phyloP scores from a whole-genome alignment of 2,797 vertebrate species.

The Valencia hispanica region DNA sequence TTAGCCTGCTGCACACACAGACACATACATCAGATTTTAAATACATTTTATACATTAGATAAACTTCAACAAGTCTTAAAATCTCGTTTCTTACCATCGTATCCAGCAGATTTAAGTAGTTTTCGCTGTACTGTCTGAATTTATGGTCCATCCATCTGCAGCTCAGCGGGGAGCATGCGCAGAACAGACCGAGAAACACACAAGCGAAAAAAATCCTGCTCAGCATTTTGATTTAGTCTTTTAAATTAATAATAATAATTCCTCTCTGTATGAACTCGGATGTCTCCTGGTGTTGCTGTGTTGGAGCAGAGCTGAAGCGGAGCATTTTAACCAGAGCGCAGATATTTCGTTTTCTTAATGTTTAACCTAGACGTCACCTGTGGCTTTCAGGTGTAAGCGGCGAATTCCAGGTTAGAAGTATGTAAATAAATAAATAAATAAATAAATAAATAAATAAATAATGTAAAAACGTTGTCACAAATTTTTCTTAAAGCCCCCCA shows the following conservation, averaged over 20 bases:
- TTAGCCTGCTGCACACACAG: conserved; percentile 42
- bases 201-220: conserved; percentile 19
- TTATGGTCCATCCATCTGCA: conserved; percentile 67
- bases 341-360: background rate
- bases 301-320: background rate
- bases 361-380: too few relatives aligned
- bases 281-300: background rate
- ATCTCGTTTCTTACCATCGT: conserved; percentile 53
- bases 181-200: conserved; percentile 28
- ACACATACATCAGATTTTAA: background rate
- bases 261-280: background rate
- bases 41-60: background rate
- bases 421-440: too few relatives aligned
- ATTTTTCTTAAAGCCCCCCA: too few relatives aligned
- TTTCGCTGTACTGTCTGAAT: conserved; percentile 52
- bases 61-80: background rate
- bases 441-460: too few relatives aligned
- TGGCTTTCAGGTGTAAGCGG: too few relatives aligned
- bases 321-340: background rate
- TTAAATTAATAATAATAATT: accelerated
- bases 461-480: too few relatives aligned
- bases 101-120: conserved; percentile 37
- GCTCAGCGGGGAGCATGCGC: conserved; percentile 27
- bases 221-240: conserved; percentile 28
- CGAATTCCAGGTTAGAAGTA: too few relatives aligned